These are phyloP conservation scores for Colistium nudipinnis DNA, from an alignment of 2,113 vertebrate species.

Conservation along the genomic window DNA sequence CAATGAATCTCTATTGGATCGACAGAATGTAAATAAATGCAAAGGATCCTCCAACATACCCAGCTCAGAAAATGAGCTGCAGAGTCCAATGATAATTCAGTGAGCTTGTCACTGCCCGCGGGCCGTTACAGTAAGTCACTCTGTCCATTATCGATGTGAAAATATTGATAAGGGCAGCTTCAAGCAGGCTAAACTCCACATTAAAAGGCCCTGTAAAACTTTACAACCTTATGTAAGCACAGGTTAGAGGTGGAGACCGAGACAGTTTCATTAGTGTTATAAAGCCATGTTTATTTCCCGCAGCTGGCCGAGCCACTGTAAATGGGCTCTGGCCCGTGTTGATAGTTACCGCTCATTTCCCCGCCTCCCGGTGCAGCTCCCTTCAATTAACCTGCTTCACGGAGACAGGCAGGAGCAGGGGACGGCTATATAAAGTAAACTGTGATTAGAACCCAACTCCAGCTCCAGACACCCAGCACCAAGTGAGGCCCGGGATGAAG, in stretches of 20 bases:
- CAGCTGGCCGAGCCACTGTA: slow-evolving; percentile 19
- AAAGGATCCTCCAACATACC: too few relatives aligned
- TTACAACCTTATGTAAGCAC: background rate
- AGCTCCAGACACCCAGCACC: slow-evolving; percentile 14
- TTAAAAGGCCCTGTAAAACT: background rate
- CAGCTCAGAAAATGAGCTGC: too few relatives aligned
- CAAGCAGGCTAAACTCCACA: background rate
- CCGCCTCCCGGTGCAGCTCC: slow-evolving; percentile 48
- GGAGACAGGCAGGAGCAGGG: slow-evolving; percentile 1
- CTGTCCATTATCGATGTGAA: background rate
- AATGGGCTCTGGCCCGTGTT: slow-evolving; percentile 42
- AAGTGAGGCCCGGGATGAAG: background rate
- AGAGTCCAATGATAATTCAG: background rate
- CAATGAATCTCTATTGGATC: too few relatives aligned
- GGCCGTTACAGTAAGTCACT: background rate
- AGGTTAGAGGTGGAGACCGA: slow-evolving; percentile 4
- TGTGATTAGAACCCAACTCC: slow-evolving; percentile 56
- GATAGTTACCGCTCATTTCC: slow-evolving; percentile 60
- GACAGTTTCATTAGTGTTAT: slow-evolving; percentile 40
- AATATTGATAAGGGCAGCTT: background rate
- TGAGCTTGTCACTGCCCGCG: background rate
- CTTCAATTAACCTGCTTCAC: slow-evolving; percentile 71
- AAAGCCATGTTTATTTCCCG: slow-evolving; percentile 40
- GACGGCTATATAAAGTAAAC: slow-evolving; percentile 37
- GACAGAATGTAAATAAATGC: too few relatives aligned